These are phyloP conservation scores for Melanaphis sacchari DNA, from an alignment of 1,140 invertebrate genomes.

Conservation along the genomic window DNA sequence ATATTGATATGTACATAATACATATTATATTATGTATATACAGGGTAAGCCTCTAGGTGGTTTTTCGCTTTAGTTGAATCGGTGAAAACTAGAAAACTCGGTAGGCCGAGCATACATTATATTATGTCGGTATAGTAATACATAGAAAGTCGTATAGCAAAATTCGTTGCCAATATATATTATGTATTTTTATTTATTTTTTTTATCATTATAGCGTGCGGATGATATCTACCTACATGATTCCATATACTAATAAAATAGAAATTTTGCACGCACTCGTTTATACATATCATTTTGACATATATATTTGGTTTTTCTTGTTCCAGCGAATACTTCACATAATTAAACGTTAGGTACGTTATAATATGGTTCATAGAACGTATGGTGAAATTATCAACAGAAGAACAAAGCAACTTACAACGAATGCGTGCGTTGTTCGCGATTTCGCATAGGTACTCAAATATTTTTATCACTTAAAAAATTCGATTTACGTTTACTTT, in stretches of 20 bases:
- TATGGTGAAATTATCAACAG: not conserved
- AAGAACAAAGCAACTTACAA: not conserved
- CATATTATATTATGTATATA: too few species aligned
- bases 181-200: not conserved
- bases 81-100: too few species aligned
- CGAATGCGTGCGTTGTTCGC: not conserved
- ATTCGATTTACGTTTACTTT: not conserved
- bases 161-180: not conserved
- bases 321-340: not conserved
- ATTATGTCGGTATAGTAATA: too few species aligned
- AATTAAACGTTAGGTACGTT: not conserved
- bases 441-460: not conserved
- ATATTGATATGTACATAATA: too few species aligned
- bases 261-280: not conserved
- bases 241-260: not conserved
- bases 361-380: not conserved
- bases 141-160: not conserved
- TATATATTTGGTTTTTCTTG: not conserved
- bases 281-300: not conserved
- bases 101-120: too few species aligned
- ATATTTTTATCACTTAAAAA: not conserved
- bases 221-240: not conserved
- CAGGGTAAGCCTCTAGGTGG: too few species aligned
- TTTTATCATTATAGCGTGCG: not conserved
- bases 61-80: too few species aligned